Evolutionary conservation across 2,113 vertebrate genomes (phyloP).

Genomic region (Boulengeromyrus knoepffleri): DNA sequence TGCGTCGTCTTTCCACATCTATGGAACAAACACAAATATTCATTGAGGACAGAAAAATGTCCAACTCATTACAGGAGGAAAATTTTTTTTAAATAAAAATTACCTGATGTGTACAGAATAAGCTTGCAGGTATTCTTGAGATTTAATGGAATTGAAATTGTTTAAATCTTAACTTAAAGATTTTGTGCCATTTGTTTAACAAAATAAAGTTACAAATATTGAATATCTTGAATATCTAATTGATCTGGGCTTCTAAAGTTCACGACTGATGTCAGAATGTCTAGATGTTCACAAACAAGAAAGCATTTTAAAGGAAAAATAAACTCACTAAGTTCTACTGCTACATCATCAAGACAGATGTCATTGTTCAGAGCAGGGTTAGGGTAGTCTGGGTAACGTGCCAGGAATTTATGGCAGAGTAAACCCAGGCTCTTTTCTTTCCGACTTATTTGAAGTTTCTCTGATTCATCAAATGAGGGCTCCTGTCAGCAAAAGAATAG

Average conservation of each 20-base stretch:
- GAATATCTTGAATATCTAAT: too few relatives aligned
- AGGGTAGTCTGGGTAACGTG: constrained; percentile 79
- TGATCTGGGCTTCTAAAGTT: not conserved
- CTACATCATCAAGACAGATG: constrained; percentile 90
- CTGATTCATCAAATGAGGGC: constrained; percentile 72
- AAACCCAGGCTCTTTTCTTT: constrained; percentile 94
- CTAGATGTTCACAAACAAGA: not conserved
- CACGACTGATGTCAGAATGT: not conserved
- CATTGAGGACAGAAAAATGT: not conserved
- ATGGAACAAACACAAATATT: not conserved
- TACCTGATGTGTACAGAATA: not conserved
- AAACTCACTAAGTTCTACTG: constrained; percentile 83
- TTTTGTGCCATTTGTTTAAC: not conserved
- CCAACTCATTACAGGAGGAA: not conserved
- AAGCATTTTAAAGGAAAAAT: not conserved
- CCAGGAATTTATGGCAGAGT: constrained; percentile 88
- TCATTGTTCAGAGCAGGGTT: constrained; percentile 68
- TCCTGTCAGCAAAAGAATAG: constrained; percentile 55
- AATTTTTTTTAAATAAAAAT: not conserved
- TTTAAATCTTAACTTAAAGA: not conserved
- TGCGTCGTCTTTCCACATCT: constrained; percentile 87
- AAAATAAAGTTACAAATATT: not conserved
- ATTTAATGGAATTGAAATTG: not conserved
- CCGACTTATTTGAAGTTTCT: constrained; percentile 78
- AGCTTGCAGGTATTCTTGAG: not conserved